phyloP scores from a whole-genome alignment of 2,797 vertebrate genomes.

The Cossypha heuglini region DNA sequence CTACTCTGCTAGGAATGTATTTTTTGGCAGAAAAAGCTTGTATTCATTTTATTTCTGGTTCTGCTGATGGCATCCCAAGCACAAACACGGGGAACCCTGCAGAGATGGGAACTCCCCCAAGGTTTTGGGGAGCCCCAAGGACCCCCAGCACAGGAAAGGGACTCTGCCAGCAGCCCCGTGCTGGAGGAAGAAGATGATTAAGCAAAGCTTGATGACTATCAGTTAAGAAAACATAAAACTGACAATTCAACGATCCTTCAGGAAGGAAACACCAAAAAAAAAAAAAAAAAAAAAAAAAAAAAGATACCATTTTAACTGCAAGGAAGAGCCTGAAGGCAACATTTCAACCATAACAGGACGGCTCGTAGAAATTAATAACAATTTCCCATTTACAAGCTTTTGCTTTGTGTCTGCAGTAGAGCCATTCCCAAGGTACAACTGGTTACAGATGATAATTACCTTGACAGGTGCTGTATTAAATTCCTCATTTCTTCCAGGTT shows the following conservation, averaged over 20 bases:
- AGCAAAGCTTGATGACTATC: constrained; percentile 24
- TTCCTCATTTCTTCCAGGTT: constrained; percentile 1
- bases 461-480: constrained; percentile 30
- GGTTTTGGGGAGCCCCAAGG: not conserved
- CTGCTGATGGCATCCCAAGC: not conserved
- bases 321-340: constrained; percentile 46
- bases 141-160: not conserved
- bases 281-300: not conserved
- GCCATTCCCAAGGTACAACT: constrained; percentile 30
- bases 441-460: not conserved
- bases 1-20: not conserved
- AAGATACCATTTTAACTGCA: not conserved
- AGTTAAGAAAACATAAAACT: constrained; percentile 23
- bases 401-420: not conserved
- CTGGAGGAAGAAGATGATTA: constrained; percentile 3
- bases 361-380: constrained; percentile 22
- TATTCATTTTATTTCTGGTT: rapidly evolving
- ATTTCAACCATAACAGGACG: constrained; percentile 19
- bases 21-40: not conserved
- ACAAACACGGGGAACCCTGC: rapidly evolving
- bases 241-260: not conserved
- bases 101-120: not conserved
- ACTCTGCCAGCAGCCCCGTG: not conserved
- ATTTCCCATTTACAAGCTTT: constrained; percentile 35
- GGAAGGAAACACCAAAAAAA: constrained; percentile 6